These are phyloP conservation scores for Eulemur rubriventer DNA, from an alignment of 2,797 vertebrate genomes.

Conservation along the genomic window DNA sequence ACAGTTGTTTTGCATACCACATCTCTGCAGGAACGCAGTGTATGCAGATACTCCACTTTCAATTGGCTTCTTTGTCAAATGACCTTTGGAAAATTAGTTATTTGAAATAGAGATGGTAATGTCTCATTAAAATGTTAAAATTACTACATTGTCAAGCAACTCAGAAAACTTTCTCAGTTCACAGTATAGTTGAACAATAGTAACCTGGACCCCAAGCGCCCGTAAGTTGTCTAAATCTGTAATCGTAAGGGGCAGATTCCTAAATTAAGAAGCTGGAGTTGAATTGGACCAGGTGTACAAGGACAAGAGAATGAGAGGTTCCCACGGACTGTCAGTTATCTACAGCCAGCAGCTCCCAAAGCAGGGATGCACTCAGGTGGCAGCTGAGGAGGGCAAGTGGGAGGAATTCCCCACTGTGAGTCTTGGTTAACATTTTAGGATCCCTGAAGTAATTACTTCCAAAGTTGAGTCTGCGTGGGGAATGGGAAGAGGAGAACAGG, in stretches of 20 bases:
- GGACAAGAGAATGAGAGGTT: neutral
- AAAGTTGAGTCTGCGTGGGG: neutral
- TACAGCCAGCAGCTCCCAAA: neutral
- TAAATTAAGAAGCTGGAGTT: neutral
- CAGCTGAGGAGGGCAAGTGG: neutral
- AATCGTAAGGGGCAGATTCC: neutral
- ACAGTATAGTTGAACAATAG: neutral
- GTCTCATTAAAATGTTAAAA: constrained; percentile 5
- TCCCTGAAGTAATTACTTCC: neutral
- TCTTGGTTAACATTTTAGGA: neutral
- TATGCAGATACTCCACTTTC: neutral
- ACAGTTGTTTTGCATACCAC: neutral
- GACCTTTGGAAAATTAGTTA: neutral
- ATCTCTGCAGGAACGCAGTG: neutral
- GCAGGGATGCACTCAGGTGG: neutral
- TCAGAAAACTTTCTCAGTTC: neutral
- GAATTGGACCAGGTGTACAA: neutral
- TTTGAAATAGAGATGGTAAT: constrained; percentile 20
- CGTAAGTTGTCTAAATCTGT: constrained; percentile 28
- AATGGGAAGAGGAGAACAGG: neutral
- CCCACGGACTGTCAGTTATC: neutral
- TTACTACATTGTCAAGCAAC: neutral
- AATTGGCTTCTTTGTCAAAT: neutral
- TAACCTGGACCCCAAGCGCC: neutral
- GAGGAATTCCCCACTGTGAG: neutral